Evolutionary conservation across 2,888 invertebrate species (phyloP).

Genomic region (Catocala nupta): DNA sequence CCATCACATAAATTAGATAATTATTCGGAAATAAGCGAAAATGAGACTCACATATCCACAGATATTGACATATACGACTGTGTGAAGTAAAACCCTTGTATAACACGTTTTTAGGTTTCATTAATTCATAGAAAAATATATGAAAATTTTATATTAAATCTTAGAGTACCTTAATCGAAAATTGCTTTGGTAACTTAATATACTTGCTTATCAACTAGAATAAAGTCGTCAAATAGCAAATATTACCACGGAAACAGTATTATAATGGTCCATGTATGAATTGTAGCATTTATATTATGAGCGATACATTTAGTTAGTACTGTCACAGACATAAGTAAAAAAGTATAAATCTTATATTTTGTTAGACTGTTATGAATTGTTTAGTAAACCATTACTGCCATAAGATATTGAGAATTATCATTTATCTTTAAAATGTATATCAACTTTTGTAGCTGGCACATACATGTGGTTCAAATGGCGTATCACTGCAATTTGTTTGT

Average conservation of each 20-base stretch:
- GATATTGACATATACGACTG: neutral
- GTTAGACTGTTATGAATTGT: no score
- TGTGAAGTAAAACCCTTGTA: conserved; percentile 33
- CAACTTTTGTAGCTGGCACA: no score
- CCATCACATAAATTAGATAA: no score
- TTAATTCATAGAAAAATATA: conserved; percentile 77
- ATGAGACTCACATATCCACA: neutral
- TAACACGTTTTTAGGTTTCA: conserved; percentile 54
- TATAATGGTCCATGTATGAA: conserved; percentile 29
- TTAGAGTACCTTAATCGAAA: conserved; percentile 67
- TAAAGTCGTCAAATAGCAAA: conserved; percentile 53
- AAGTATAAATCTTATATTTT: no score
- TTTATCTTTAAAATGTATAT: no score
- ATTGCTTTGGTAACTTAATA: conserved; percentile 86
- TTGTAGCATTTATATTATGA: conserved; percentile 39
- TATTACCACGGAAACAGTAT: conserved; percentile 35
- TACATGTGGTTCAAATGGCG: no score
- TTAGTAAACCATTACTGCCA: no score
- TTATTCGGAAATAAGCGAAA: neutral
- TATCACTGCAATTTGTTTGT: no score
- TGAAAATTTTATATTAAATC: conserved; percentile 56
- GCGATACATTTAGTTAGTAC: conserved; percentile 25
- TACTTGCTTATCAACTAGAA: conserved; percentile 65
- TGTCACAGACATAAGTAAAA: no score
- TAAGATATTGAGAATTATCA: no score